Evolutionary conservation across 2,888 invertebrate species (phyloP).

Genomic region (Heliconius aoede): DNA sequence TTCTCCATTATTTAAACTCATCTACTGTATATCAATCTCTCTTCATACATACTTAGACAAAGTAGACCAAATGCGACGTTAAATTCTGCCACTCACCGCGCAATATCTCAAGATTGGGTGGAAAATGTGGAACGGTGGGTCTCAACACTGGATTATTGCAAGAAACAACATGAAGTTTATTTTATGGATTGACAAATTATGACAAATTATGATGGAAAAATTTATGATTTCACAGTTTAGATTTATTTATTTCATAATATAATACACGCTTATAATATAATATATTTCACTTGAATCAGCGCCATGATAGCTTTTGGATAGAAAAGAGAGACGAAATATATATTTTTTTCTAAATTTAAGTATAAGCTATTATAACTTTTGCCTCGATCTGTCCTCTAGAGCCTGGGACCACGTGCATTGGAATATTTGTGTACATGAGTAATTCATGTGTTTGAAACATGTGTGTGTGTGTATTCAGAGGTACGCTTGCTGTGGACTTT

Average conservation of each 20-base stretch:
- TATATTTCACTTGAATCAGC: too few species aligned
- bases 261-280: not conserved
- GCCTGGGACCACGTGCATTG: conserved; percentile 13
- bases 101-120: too few species aligned
- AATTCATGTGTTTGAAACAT: conserved; percentile 8
- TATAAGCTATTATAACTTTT: not conserved
- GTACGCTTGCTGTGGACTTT: conserved; percentile 7
- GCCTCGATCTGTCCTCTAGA: not conserved
- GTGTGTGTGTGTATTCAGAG: too few species aligned
- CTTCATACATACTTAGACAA: too few species aligned
- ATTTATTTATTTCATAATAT: not conserved
- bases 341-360: not conserved
- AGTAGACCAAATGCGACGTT: too few species aligned
- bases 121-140: not conserved
- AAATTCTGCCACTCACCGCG: too few species aligned
- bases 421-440: conserved; percentile 14
- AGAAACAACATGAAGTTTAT: not conserved
- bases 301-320: too few species aligned
- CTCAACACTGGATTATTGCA: not conserved
- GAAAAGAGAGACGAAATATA: not conserved
- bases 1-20: too few species aligned
- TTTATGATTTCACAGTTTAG: too few species aligned
- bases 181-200: too few species aligned
- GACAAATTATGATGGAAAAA: too few species aligned
- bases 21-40: too few species aligned